These are phyloP conservation scores for Lasioglossum baleicum DNA, from an alignment of 1,140 invertebrate genomes.

Conservation along the genomic window DNA sequence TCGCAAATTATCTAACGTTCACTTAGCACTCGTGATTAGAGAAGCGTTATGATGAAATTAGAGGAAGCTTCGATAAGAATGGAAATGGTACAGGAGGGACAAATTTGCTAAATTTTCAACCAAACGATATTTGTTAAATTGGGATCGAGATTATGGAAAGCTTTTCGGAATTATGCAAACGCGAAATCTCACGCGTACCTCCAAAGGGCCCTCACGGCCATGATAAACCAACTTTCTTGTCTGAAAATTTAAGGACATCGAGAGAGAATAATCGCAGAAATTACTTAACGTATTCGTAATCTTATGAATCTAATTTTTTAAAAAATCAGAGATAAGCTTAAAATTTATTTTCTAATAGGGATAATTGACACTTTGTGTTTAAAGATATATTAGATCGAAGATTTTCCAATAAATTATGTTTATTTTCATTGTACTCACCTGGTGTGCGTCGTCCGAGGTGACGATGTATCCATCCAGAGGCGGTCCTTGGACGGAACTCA, in stretches of 20 bases:
- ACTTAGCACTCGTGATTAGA: too few species aligned
- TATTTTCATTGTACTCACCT: too few species aligned
- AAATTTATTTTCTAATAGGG: too few species aligned
- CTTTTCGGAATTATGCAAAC: constrained; percentile 7
- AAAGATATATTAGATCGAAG: too few species aligned
- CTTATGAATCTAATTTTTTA: too few species aligned
- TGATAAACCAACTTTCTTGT: constrained; percentile 59
- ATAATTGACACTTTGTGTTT: too few species aligned
- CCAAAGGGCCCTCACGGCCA: constrained; percentile 54
- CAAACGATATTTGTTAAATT: not conserved
- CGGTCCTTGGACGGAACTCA: constrained; percentile 82
- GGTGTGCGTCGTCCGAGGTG: constrained; percentile 89
- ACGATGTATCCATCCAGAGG: constrained; percentile 88
- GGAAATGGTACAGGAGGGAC: too few species aligned
- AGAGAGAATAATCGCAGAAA: not conserved
- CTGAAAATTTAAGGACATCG: constrained; percentile 64
- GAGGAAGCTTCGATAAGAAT: too few species aligned
- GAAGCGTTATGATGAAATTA: too few species aligned
- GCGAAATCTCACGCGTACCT: constrained; percentile 57
- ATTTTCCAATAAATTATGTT: too few species aligned
- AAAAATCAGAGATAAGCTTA: too few species aligned
- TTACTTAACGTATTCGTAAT: not conserved
- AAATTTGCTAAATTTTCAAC: not conserved
- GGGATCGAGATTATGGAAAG: not conserved
- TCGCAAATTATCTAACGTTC: too few species aligned